Conservation (phyloP, 2,888 invertebrate genomes). For the Philonicus albiceps region DNA sequence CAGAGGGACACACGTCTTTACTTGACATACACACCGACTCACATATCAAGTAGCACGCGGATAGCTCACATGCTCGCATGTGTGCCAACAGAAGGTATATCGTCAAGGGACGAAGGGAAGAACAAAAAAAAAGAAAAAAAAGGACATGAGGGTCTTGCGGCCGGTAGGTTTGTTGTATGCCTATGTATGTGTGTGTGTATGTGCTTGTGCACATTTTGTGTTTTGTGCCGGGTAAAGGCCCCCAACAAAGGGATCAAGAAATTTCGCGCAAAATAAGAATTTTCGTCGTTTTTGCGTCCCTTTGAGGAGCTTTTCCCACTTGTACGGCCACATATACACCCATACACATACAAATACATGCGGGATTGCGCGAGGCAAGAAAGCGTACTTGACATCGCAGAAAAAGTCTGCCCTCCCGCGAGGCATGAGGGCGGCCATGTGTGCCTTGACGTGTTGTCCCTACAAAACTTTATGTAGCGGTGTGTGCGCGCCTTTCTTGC, state of each 20-base stretch:
- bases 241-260: slow-evolving; percentile 43
- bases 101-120: slow-evolving; percentile 34
- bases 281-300: slow-evolving; percentile 29
- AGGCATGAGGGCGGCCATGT: slow-evolving; percentile 31
- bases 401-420: slow-evolving; percentile 39
- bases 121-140: neutral
- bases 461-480: neutral
- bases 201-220: neutral
- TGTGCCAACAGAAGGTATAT: slow-evolving; percentile 36
- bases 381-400: slow-evolving; percentile 40
- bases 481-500: slow-evolving; percentile 34
- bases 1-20: slow-evolving; percentile 32
- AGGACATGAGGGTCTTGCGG: slow-evolving; percentile 39
- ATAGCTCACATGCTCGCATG: slow-evolving; percentile 46
- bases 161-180: neutral
- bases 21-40: slow-evolving; percentile 37
- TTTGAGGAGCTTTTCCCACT: slow-evolving; percentile 6
- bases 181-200: neutral
- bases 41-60: slow-evolving; percentile 36
- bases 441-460: neutral
- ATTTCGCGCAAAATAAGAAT: slow-evolving; percentile 43
- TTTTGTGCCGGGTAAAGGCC: slow-evolving; percentile 34
- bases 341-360: neutral
- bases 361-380: neutral
- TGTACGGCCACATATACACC: neutral